Base-by-base conservation (phyloP, 2,113 vertebrate species). In the Leiothrix lutea region DNA sequence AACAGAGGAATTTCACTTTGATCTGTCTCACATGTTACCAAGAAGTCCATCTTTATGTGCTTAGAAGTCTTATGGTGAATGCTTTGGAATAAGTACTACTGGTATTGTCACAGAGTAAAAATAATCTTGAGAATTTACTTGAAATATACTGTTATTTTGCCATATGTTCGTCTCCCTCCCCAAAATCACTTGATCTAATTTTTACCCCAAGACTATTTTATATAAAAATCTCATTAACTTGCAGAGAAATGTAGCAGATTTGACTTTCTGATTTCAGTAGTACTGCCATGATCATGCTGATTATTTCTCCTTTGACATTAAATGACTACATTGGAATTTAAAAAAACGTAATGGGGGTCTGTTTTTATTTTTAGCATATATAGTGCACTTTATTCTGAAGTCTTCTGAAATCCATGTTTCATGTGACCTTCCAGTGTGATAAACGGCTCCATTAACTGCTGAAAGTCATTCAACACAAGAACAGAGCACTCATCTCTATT, bases 391-490 rank as follows among this genome's bases (percentile, higher is more conserved):
- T 66, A 67, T 84, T 88, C 44, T 57, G 64, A 91, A 75, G 13
- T 67, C 62, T 64, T 94, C 47, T 86, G 40, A 61, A 64, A 60
- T 19, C 13, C 42, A 31, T 70, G 20, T 86, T 91, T 86, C 48
- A 21, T 47, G 20, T 1, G 11, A 91, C 62, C 62, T 95, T 85
- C 35, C 24, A 45, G 24, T 47, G 71, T 95, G 86, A 92, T 86
- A 93, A 97, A 93, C 72, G 90, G 61, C 83, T 95, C 90, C 78
- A 80, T 96, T 96, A 92, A 74, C 47, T 95, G 44, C 80, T 75
- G 31, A 31, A 92, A 88, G 77, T 92, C 70, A 78, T 90, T 75
- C 74, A 77, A 35, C 23, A 70, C 24, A 78, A 66, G 47, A 95
- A 73, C 54, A 92, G 66, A 93, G 42, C 31, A 73, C n/a, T 92